Evolutionary conservation across 2,888 invertebrate genomes (phyloP).

Genomic region (Ectemnius cavifrons): DNA sequence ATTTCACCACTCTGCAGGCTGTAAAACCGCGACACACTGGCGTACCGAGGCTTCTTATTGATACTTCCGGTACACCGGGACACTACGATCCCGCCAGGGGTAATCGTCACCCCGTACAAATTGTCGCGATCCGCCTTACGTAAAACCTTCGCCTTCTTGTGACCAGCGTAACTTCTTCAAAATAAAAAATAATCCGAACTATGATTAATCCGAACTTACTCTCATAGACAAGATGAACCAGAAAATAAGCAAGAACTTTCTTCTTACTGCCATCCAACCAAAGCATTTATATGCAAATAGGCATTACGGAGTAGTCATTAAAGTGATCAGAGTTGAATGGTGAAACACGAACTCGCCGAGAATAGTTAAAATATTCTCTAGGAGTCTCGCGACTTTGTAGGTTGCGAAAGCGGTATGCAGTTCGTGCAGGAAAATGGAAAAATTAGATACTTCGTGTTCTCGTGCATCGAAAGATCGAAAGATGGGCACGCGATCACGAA

Average conservation of each 20-base stretch:
- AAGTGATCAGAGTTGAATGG: no score
- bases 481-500: background rate
- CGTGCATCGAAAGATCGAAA: background rate
- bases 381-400: background rate
- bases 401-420: background rate
- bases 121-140: background rate
- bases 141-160: no score
- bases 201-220: no score
- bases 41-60: slow-evolving; percentile 40
- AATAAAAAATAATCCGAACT: no score
- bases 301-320: no score
- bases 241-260: no score
- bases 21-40: slow-evolving; percentile 38
- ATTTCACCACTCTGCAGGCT: slow-evolving; percentile 39
- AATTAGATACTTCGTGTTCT: background rate
- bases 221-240: no score
- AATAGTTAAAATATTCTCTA: no score
- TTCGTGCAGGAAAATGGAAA: background rate
- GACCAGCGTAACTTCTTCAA: no score
- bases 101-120: no score
- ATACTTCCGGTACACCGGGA: slow-evolving; percentile 48
- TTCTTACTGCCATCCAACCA: no score
- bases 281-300: no score
- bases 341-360: background rate
- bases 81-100: slow-evolving; percentile 34